Base-by-base conservation (phyloP, 2,888 invertebrate genomes). In the Hemaris fuciformis region DNA sequence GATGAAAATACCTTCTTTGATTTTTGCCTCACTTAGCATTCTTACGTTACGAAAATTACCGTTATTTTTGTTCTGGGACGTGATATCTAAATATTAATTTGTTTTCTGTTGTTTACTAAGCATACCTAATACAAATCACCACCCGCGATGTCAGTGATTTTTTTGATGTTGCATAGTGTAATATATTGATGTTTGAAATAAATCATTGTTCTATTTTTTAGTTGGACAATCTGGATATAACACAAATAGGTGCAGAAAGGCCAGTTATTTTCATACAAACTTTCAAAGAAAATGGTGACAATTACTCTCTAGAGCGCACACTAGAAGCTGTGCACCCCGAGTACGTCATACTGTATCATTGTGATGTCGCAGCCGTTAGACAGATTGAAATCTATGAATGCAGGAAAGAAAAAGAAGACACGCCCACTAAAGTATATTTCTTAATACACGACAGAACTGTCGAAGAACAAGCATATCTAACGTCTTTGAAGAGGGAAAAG, bases 391-490 rank as follows among this genome's bases (percentile, higher is more conserved):
- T 98, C 66, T 97, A 94, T 77, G 97, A 95, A 80, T 94, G 94
- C 25, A 93, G 94, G 27, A 93, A 94, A 64, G 82, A 87, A 46
- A 66, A 79, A 0, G 83, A 87, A 1, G 91, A 93, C 8, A 84
- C 93, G 0, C 81, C 89, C 15, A 82, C 96, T 4, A 95, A 95
- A 76, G 96, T 99, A 7, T 99, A 97, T 85, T 98, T 99, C 76
- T 84, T 99, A 57, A 94, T 99, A 69, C 98, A 99, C 82, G 95
- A 95, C 8, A 96, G 96, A 65, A 99, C 99, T 6, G 97, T 98
- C 0, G 99, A 99, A 88, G 99, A 99, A 85, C 99, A 99, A 89
- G 95, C 97, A 1, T 99, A 99, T 87, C 93, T 99, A 38, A 98
- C 98, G 0, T 94, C 96, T 0, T 89, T 99, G 62, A 94, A 98